phyloP scores from a whole-genome alignment of 2,113 vertebrate genomes.

The Anolis carolinensis region DNA sequence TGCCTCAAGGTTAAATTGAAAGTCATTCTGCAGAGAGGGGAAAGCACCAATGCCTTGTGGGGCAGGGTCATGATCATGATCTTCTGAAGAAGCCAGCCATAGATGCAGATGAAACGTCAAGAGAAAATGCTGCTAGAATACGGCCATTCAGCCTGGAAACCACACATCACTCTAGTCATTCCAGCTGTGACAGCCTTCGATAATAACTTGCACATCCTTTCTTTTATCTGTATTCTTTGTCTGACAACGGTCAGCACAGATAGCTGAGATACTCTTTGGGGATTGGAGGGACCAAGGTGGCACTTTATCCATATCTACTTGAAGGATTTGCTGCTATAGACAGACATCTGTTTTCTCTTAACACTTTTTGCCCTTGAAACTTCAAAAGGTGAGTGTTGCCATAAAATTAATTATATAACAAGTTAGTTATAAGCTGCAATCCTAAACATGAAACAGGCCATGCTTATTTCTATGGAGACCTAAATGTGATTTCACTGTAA shows the following conservation, averaged over 20 bases:
- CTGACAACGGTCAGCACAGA: background rate
- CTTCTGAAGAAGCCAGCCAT: too few species aligned
- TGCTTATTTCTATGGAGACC: background rate
- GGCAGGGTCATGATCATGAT: too few species aligned
- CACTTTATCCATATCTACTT: background rate
- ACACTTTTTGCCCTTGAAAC: background rate
- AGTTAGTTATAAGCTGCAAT: background rate
- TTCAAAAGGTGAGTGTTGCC: background rate
- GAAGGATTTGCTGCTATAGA: background rate
- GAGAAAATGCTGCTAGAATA: too few species aligned
- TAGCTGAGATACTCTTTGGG: background rate
- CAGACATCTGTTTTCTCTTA: background rate
- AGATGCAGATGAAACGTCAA: too few species aligned
- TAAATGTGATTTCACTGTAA: background rate
- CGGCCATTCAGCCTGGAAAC: too few species aligned
- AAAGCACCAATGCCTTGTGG: too few species aligned
- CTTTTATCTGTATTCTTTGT: background rate
- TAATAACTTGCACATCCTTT: background rate
- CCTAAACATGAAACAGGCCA: background rate
- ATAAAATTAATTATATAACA: background rate
- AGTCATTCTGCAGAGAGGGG: too few species aligned
- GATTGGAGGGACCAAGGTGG: too few species aligned
- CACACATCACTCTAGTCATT: too few species aligned
- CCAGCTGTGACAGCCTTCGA: too few species aligned
- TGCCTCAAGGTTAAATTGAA: too few species aligned